Conservation (phyloP, 2,888 invertebrate species). For the Cheiracanthium punctorium region DNA sequence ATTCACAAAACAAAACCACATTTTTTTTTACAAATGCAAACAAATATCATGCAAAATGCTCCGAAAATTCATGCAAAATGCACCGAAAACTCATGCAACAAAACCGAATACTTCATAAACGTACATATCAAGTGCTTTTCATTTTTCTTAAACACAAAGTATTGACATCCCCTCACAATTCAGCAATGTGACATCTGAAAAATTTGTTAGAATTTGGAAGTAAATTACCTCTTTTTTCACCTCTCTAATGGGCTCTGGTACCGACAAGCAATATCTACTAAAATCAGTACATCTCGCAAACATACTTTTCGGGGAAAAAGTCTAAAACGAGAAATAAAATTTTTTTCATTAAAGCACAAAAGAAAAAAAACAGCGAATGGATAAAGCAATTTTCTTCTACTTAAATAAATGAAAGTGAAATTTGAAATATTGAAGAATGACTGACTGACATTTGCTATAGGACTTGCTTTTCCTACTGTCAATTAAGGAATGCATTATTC, state of each 20-base stretch:
- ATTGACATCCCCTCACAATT: too few species aligned
- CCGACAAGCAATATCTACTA: background rate
- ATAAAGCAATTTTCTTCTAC: background rate
- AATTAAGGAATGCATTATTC: background rate
- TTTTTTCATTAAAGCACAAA: background rate
- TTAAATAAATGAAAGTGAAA: background rate
- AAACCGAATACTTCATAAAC: too few species aligned
- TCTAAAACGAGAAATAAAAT: background rate
- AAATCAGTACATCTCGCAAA: background rate
- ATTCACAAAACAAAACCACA: too few species aligned
- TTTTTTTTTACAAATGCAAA: too few species aligned
- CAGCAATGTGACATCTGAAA: background rate
- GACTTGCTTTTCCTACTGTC: background rate
- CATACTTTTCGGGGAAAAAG: background rate
- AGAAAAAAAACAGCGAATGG: background rate
- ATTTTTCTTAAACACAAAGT: too few species aligned
- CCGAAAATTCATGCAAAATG: too few species aligned
- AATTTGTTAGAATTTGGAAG: background rate
- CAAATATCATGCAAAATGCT: too few species aligned
- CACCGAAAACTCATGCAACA: too few species aligned
- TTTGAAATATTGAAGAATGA: background rate
- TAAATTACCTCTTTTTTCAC: background rate
- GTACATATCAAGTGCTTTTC: too few species aligned
- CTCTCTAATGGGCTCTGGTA: background rate
- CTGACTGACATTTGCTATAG: background rate